These are phyloP conservation scores for Triplophysa bombifrons DNA, from an alignment of 2,797 vertebrate genomes.

Conservation along the genomic window DNA sequence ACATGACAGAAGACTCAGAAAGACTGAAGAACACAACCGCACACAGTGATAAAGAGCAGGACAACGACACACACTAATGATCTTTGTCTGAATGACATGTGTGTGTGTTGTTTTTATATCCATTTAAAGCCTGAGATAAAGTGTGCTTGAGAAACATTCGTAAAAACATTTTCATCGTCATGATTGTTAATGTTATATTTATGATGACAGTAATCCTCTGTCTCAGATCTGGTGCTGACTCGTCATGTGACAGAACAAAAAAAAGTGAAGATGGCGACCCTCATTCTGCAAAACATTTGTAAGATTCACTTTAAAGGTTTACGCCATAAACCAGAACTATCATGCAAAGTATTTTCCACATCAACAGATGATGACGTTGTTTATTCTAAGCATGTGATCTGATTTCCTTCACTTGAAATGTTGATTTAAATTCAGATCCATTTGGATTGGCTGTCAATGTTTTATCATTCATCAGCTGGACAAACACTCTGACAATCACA, in stretches of 20 bases:
- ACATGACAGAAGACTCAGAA: background rate
- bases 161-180: background rate
- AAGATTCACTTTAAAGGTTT: background rate
- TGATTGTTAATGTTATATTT: constrained; percentile 39
- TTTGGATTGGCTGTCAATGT: too few relatives aligned
- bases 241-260: constrained; percentile 6
- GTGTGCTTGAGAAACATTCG: background rate
- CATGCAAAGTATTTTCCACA: too few relatives aligned
- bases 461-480: too few relatives aligned
- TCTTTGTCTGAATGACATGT: background rate
- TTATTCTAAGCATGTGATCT: too few relatives aligned
- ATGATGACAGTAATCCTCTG: constrained; percentile 29
- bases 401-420: too few relatives aligned
- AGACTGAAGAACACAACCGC: background rate
- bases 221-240: constrained; percentile 14
- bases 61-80: background rate
- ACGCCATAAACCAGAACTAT: too few relatives aligned
- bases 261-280: background rate
- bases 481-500: too few relatives aligned
- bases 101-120: background rate
- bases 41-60: background rate
- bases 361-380: too few relatives aligned
- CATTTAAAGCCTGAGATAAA: too few relatives aligned
- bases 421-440: too few relatives aligned
- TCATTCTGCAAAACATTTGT: background rate